phyloP scores from a whole-genome alignment of 2,113 vertebrate genomes.

The Rhynchomys soricoides region DNA sequence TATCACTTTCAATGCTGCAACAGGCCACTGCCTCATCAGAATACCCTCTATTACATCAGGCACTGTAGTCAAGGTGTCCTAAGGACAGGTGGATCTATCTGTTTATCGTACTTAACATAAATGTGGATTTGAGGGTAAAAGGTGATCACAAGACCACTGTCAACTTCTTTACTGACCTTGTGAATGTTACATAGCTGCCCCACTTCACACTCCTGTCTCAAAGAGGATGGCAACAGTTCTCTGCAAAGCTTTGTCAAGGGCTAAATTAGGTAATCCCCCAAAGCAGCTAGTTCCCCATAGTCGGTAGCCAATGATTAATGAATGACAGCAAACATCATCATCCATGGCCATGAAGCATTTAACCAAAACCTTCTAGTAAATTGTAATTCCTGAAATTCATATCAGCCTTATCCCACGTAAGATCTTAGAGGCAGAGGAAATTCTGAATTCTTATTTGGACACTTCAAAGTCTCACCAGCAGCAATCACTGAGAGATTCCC shows the following conservation, averaged over 20 bases:
- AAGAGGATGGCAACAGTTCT: background rate
- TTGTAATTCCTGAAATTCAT: background rate
- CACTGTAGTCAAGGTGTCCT: background rate
- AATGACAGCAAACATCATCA: background rate
- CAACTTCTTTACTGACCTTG: background rate
- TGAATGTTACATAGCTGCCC: background rate
- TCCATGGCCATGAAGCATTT: background rate
- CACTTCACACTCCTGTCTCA: background rate
- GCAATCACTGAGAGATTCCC: background rate
- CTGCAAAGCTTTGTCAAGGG: background rate
- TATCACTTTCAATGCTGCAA: background rate
- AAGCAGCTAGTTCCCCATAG: background rate
- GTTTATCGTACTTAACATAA: background rate
- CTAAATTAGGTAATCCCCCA: background rate
- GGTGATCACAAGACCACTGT: background rate
- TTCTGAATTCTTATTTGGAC: slow-evolving; percentile 37
- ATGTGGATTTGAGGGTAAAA: background rate
- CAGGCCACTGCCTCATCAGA: background rate
- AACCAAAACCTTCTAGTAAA: background rate
- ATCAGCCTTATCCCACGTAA: background rate
- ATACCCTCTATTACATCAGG: background rate
- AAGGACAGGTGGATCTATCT: background rate
- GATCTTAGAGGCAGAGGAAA: background rate
- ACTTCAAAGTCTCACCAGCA: background rate
- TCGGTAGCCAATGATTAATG: background rate